phyloP scores from a whole-genome alignment of 2,797 vertebrate species.

The Neopelma chrysocephalum region DNA sequence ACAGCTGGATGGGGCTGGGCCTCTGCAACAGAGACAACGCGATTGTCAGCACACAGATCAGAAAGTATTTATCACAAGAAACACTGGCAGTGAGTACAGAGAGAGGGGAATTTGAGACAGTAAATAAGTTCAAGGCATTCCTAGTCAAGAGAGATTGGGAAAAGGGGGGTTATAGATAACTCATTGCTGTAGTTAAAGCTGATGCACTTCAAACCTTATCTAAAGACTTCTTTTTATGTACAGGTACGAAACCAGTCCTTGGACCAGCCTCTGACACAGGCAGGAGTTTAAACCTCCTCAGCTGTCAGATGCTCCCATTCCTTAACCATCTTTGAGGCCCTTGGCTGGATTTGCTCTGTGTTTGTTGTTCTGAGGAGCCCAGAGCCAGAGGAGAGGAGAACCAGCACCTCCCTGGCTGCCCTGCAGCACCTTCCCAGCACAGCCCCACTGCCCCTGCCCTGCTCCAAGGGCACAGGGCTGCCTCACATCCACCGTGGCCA shows the following conservation, averaged over 20 bases:
- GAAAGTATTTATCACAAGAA: neutral
- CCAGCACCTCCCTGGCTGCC: neutral
- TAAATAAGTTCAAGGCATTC: neutral
- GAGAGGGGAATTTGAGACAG: neutral
- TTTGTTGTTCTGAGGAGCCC: neutral
- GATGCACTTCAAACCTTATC: neutral
- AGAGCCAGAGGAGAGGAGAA: neutral
- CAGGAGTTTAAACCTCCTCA: neutral
- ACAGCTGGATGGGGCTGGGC: slow-evolving; percentile 88
- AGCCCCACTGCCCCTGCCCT: neutral
- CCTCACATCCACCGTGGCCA: neutral
- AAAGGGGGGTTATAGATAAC: neutral
- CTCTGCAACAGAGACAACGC: slow-evolving; percentile 77
- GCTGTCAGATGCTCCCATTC: neutral
- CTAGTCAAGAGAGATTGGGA: neutral
- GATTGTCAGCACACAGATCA: neutral
- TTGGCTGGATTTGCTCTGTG: neutral
- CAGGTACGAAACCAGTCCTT: neutral
- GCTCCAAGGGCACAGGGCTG: neutral
- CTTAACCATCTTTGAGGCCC: neutral
- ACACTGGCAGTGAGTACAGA: neutral
- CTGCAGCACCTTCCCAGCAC: neutral
- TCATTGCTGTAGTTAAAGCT: neutral
- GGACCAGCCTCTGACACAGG: neutral
- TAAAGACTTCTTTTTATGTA: neutral